Percentiles rank a stretch among this genome's conserved stretches.
These are phyloP conservation scores for Archips crataeganus DNA, from an alignment of 2,888 invertebrate species.

Conservation along the genomic window DNA sequence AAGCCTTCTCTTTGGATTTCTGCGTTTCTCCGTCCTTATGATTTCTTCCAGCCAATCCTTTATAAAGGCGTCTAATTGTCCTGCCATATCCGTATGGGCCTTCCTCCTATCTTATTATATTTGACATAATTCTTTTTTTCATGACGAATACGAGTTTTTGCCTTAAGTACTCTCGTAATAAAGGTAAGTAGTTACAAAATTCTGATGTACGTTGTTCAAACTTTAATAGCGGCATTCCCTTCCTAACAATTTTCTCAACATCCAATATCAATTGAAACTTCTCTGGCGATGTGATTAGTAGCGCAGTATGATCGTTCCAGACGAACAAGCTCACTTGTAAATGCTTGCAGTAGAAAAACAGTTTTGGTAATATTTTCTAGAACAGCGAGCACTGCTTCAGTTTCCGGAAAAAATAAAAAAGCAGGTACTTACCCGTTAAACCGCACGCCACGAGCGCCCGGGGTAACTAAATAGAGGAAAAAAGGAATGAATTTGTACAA, in stretches of 20 bases:
- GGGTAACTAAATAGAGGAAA: constrained; percentile 51
- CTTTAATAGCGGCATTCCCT: not conserved
- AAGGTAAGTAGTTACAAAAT: too few relatives aligned
- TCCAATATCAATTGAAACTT: constrained; percentile 13
- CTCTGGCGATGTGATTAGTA: constrained; percentile 3
- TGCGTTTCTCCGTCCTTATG: not conserved
- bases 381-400: constrained; percentile 36
- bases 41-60: constrained; percentile 2
- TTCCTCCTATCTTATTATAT: not conserved
- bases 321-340: constrained; percentile 41
- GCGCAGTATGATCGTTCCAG: constrained; percentile 12
- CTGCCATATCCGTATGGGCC: constrained; percentile 3
- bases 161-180: too few relatives aligned
- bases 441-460: constrained; percentile 47
- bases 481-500: constrained; percentile 49
- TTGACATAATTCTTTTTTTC: not conserved
- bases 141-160: too few relatives aligned
- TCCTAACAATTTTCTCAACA: not conserved
- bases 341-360: constrained; percentile 23
- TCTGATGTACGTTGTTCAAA: not conserved
- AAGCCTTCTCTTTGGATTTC: not conserved
- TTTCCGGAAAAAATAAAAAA: constrained; percentile 49
- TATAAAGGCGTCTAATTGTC: constrained; percentile 7
- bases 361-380: constrained; percentile 30
- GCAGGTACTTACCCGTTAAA: constrained; percentile 49